These are phyloP conservation scores for Triplophysa yarkandensis DNA, from an alignment of 2,797 vertebrate species.

Conservation along the genomic window DNA sequence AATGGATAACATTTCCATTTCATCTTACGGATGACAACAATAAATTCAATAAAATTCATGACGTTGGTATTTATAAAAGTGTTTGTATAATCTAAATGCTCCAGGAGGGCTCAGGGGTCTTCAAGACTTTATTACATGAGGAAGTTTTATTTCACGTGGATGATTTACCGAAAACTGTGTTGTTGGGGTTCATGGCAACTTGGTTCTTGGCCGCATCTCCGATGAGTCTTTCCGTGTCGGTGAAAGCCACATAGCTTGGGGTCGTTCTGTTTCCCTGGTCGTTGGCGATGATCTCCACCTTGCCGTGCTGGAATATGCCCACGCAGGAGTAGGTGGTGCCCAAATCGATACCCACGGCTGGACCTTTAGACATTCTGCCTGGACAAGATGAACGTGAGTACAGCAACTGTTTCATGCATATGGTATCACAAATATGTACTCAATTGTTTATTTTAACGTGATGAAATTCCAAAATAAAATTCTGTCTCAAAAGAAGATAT, in stretches of 20 bases:
- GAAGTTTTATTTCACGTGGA: too few relatives aligned
- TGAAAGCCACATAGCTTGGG: constrained; percentile 91
- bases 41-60: too few relatives aligned
- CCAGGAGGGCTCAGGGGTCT: too few relatives aligned
- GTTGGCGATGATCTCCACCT: constrained; percentile 84
- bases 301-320: constrained; percentile 84
- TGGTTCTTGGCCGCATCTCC: constrained; percentile 93
- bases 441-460: too few relatives aligned
- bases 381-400: constrained; percentile 16
- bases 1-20: constrained; percentile 19
- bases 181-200: constrained; percentile 89
- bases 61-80: too few relatives aligned
- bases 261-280: constrained; percentile 87
- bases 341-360: constrained; percentile 82
- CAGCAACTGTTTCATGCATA: too few relatives aligned
- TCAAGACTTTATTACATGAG: too few relatives aligned
- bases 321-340: constrained; percentile 85
- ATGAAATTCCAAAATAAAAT: too few relatives aligned
- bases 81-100: too few relatives aligned
- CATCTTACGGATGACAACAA: constrained; percentile 10
- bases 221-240: constrained; percentile 86
- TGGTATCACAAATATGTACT: too few relatives aligned
- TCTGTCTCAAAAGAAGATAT: too few relatives aligned
- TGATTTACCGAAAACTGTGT: constrained; percentile 87
- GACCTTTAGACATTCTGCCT: constrained; percentile 79